These are phyloP conservation scores for Andrena haemorrhoa DNA, from an alignment of 2,888 invertebrate species.

Conservation along the genomic window DNA sequence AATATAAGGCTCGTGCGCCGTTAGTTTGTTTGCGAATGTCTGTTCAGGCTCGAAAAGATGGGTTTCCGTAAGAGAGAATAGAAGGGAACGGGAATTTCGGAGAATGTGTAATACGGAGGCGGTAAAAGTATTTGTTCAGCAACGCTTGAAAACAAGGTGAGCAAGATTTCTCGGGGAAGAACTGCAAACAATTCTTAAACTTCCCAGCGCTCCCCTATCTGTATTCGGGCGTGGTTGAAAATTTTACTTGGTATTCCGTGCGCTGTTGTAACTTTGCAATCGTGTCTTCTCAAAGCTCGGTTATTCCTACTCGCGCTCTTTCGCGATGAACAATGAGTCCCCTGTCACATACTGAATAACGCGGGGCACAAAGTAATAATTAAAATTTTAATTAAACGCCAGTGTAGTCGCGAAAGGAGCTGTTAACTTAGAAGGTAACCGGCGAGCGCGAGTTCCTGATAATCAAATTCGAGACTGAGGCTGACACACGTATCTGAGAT, in stretches of 20 bases:
- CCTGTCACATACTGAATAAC: slow-evolving; percentile 1
- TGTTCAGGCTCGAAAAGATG: too few species aligned
- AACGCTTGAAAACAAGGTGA: not conserved
- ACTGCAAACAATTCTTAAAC: slow-evolving; percentile 9
- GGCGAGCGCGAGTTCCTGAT: too few species aligned
- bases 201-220: slow-evolving; percentile 1
- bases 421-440: not conserved
- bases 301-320: slow-evolving; percentile 9
- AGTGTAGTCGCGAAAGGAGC: not conserved
- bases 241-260: slow-evolving; percentile 22
- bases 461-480: not conserved
- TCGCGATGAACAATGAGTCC: slow-evolving; percentile 27
- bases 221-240: slow-evolving; percentile 29
- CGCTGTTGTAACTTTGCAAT: slow-evolving; percentile 8
- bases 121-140: slow-evolving; percentile 4
- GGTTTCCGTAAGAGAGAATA: not conserved
- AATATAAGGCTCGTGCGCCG: too few species aligned
- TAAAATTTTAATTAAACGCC: slow-evolving; percentile 23
- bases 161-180: not conserved
- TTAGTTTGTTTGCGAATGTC: too few species aligned
- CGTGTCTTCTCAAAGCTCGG: slow-evolving; percentile 25
- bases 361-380: not conserved
- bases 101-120: not conserved
- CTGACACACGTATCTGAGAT: too few species aligned
- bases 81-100: not conserved